Base-by-base conservation (phyloP, 2,797 vertebrate genomes). In the Anguilla marmorata region DNA sequence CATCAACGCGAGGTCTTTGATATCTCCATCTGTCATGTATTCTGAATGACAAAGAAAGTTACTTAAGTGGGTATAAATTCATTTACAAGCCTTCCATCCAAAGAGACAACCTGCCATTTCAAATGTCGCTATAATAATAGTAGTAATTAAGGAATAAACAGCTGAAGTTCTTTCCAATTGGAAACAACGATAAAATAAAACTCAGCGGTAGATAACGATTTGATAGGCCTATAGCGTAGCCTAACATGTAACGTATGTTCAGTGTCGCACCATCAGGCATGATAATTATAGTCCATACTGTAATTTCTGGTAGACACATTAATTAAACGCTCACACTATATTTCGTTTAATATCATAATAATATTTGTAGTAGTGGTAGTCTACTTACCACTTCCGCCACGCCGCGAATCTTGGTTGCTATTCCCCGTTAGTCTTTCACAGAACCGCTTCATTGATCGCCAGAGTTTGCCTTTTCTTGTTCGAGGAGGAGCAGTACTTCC, bases 1-100 rank as follows among this genome's bases (percentile, higher is more conserved):
- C 95, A 97, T 96, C 92, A 96, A 66, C 83, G 94, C 94, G 11
- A 96, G 50, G 91, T 88, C 90, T 86, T 88, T 94, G 45, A 96
- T 0, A 9, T 97, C 96, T 0, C 88, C 92, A n/a, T 56, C n/a
- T 54, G 91, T 94, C 84, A 95, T 84, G 76, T 85, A 93, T n/a
- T 91, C 94, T 95, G 91, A 4, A 41, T n/a, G 80, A 91, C 88
- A 9, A 90, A 30, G 86, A 9, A 11, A 89, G 69, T 87, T 85
- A 54, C 58, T 86, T n/a, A 1, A 2, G 14, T 27, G 56, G 3
- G 9, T 48, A 19, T 27, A 58, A 85, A 30, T 56, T 27, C 9
- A 30, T 21, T 66, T 74, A 37, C 3, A 74, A 74, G 33, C 12
- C 30, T 74, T 33, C 14, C 33, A 16, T 16, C 41, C 33, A 79